Base-by-base conservation (phyloP, 2,888 invertebrate species). In the Idaea aversata region DNA sequence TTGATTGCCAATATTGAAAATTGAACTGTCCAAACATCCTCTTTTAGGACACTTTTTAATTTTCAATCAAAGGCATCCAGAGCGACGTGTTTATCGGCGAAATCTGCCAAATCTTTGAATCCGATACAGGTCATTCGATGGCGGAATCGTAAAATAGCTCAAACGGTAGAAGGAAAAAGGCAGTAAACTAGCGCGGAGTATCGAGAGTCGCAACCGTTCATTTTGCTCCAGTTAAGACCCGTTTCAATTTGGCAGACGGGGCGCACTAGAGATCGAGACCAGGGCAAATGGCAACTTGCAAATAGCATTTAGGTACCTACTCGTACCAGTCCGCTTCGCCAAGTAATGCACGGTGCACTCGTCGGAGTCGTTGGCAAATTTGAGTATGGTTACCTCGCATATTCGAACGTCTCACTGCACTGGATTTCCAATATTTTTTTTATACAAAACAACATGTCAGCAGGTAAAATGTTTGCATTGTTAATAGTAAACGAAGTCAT, bases 221-320 rank as follows among this genome's bases (percentile, higher is more conserved):
- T 88, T 87, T 87, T 81, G 83, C 82, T 77, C 77, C 79, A 85
- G 83, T 86, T 85, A 80, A 81, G 82, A 79, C 80, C 73, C 79
- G 82, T 85, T 88, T 87, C 88, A 89, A 90, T 90, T 90, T 90
- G 88, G 88, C 84, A 86, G 80, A 78, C 75, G 74, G 82, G 83
- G 84, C 83, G 82, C 82, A 80, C 83, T 86, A 77, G 76, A 81
- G 77, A 77, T 77, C 74, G 75, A 80, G 76, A 81, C 79, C 78
- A 78, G 77, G 77, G 81, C 80, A 81, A 82, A 84, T 77, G 76
- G 84, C 77, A 86, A 87, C 86, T 88, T 85, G 86, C 87, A 88
- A 88, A 91, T 88, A 87, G 85, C 87, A 86, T 87, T 88, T 85
- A 25, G 25, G 25, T 25, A 84, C 84, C 79, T 85, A 81, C 78